Evolutionary conservation across 2,113 vertebrate genomes (phyloP).

Genomic region (Lucifuga dentata): DNA sequence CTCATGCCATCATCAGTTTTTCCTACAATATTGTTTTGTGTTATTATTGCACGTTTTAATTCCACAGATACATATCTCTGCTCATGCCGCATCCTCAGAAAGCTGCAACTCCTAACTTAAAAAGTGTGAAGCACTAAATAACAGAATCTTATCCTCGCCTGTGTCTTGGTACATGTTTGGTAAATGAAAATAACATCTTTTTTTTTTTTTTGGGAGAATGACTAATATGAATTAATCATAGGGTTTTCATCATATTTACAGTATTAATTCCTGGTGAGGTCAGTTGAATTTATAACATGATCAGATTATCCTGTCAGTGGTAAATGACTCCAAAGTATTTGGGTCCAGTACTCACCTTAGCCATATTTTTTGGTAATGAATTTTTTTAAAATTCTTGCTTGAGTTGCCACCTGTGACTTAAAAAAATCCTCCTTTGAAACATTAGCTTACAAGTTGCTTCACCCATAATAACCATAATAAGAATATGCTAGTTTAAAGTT

Average conservation of each 20-base stretch:
- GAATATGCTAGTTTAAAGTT: background rate
- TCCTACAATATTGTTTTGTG: conserved; percentile 42
- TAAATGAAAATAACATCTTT: background rate
- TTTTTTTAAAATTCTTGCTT: conserved; percentile 49
- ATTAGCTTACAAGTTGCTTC: background rate
- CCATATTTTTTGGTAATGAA: conserved; percentile 42
- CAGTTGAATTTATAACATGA: conserved; percentile 9
- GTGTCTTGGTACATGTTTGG: conserved; percentile 10
- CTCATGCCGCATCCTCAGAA: conserved; percentile 48
- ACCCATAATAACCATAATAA: background rate
- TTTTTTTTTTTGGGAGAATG: conserved; percentile 8
- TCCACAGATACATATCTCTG: conserved; percentile 40
- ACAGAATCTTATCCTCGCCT: conserved; percentile 3
- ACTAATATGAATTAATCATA: conserved; percentile 23
- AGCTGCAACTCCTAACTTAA: conserved; percentile 37
- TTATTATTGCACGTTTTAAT: conserved; percentile 58
- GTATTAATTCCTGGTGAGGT: conserved; percentile 22
- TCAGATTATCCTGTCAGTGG: conserved; percentile 67
- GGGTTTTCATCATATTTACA: conserved; percentile 20
- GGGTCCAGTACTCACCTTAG: conserved; percentile 37
- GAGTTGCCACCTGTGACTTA: conserved; percentile 67
- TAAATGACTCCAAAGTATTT: conserved; percentile 74
- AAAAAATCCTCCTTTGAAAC: conserved; percentile 68
- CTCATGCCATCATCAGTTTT: conserved; percentile 59
- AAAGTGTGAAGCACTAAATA: conserved; percentile 27